Evolutionary conservation across 2,113 vertebrate genomes (phyloP).

Genomic region (Tonatia bakeri): DNA sequence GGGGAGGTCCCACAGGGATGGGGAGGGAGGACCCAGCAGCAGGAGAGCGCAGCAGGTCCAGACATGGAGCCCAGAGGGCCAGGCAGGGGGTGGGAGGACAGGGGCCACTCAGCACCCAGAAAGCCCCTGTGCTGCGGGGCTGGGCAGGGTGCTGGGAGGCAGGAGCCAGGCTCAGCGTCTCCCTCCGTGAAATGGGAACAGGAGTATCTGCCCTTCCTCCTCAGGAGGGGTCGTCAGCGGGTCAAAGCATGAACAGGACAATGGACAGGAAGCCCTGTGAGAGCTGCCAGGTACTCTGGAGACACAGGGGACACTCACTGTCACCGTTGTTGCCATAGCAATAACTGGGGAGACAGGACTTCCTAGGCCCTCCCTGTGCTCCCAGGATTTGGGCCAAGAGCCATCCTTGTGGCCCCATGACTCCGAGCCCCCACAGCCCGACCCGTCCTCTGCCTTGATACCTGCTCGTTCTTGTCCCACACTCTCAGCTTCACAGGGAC

Average conservation of each 20-base stretch:
- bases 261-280: not conserved
- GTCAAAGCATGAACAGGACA: not conserved
- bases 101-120: not conserved
- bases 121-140: not conserved
- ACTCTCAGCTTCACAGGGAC: not conserved
- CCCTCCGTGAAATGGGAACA: not conserved
- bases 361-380: not conserved
- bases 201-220: not conserved
- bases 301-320: fast-evolving
- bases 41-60: not conserved
- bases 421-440: fast-evolving
- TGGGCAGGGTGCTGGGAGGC: not conserved
- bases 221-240: fast-evolving
- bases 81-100: not conserved
- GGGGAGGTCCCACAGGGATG: too few species aligned
- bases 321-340: not conserved
- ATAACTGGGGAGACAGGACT: too few species aligned
- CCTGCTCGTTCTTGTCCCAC: not conserved
- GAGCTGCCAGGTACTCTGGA: not conserved
- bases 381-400: not conserved
- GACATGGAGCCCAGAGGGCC: not conserved
- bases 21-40: not conserved
- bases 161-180: too few species aligned
- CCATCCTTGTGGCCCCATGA: not conserved
- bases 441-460: not conserved